phyloP scores from a whole-genome alignment of 2,113 vertebrate species.

The Aegithalos caudatus region DNA sequence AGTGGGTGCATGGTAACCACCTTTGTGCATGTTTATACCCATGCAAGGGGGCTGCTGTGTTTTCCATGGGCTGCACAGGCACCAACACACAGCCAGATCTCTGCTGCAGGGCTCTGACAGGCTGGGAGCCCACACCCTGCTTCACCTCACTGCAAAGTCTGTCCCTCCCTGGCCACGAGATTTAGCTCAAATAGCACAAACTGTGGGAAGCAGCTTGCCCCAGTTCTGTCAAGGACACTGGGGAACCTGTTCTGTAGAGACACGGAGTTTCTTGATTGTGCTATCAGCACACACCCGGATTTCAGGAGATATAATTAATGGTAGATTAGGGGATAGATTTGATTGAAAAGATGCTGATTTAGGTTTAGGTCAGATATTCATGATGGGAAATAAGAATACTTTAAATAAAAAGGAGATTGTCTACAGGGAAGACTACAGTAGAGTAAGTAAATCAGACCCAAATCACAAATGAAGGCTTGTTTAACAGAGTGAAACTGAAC shows the following conservation, averaged over 20 bases:
- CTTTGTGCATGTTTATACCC: fast-evolving
- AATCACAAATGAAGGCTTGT: background rate
- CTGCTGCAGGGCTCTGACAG: background rate
- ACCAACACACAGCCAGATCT: fast-evolving
- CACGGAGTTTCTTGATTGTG: background rate
- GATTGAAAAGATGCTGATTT: background rate
- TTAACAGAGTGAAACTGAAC: background rate
- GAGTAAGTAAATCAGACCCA: background rate
- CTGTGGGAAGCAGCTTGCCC: background rate
- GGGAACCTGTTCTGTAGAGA: background rate
- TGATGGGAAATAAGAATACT: background rate
- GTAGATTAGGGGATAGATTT: background rate
- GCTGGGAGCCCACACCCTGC: fast-evolving
- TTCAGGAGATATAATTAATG: background rate
- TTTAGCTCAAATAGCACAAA: background rate
- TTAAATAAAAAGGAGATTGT: background rate
- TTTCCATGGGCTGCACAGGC: background rate
- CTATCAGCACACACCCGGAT: background rate
- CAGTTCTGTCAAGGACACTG: background rate
- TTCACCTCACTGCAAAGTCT: background rate
- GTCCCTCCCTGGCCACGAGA: background rate
- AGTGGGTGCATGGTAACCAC: background rate
- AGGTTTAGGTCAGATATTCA: background rate
- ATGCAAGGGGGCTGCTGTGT: fast-evolving
- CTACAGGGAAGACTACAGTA: background rate